Evolutionary conservation across 2,113 vertebrate species (phyloP).

Genomic region (Elephantulus edwardii): DNA sequence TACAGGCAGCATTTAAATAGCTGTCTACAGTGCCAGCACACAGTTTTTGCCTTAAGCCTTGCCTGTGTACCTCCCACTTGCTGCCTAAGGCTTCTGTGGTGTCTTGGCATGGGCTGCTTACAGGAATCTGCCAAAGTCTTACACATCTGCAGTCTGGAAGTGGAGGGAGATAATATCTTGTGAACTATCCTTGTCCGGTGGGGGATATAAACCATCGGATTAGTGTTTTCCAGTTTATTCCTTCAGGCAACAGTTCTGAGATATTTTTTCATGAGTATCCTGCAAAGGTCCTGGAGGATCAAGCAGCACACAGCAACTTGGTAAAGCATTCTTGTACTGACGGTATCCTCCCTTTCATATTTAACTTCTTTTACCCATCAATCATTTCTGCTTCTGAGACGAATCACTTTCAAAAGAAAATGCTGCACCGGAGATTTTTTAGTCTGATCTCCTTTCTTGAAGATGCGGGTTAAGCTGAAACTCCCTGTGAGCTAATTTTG

Average conservation of each 20-base stretch:
- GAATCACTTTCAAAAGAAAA: not conserved
- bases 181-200: not conserved
- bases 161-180: not conserved
- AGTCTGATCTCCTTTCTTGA: not conserved
- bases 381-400: not conserved
- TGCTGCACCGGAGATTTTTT: not conserved
- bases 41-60: not conserved
- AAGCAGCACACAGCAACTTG: not conserved
- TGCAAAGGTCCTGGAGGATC: not conserved
- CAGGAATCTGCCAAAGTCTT: not conserved
- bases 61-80: not conserved
- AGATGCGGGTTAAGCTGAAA: not conserved
- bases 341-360: not conserved
- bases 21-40: not conserved
- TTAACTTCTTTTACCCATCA: not conserved
- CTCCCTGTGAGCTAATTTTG: not conserved
- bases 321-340: not conserved
- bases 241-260: not conserved
- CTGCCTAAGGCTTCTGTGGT: not conserved
- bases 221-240: not conserved
- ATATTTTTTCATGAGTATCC: not conserved
- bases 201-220: not conserved
- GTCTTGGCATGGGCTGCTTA: not conserved
- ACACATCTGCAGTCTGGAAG: accelerated
- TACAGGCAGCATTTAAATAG: not conserved